Evolutionary conservation across 2,888 invertebrate species (phyloP), one percentile per base, ranked within the genome.

Genomic region (Hypena proboscidalis): DNA sequence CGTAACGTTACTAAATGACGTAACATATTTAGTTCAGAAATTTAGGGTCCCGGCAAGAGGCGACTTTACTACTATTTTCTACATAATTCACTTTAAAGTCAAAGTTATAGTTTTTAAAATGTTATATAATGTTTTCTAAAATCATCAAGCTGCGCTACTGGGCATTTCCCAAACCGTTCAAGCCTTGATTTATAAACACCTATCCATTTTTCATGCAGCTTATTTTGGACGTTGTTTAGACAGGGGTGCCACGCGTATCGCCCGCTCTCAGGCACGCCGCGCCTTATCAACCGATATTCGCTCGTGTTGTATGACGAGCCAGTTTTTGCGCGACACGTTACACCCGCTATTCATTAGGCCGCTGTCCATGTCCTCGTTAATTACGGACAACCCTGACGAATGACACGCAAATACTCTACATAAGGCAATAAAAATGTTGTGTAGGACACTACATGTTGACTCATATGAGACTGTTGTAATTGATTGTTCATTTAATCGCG

Each of bases 311-410:
- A 80, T 86, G 85, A 85, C 81, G 72, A 59, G 67, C 65, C 80
- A 79, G 81, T 89, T 89, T 90, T 89, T 88, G 83, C 65, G 61
- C 72, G 82, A 81, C 80, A 81, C 71, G 72, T 68, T 73, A 83
- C 84, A 79, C 77, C 76, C 76, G 76, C 84, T 79, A 87, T 89
- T 89, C 86, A 88, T 89, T 89, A 88, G 80, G 69, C 74, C 73
- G 61, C 74, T 76, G 83, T 74, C 80, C 81, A 66, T 78, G 83
- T 77, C 71, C 74, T 78, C 79, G 84, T 87, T 90, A 88, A 89
- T 89, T 86, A 89, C 82, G 80, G 77, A 77, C 74, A 74, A 71
- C 65, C 65, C 73, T 80, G 77, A 80, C 79, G 77, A 80, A 81
- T 78, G 74, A 74, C 75, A 70, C 68, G 67, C 70, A 68, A 75